Evolutionary conservation across 2,797 vertebrate genomes (phyloP).

Genomic region (Pseudochirops cupreus): DNA sequence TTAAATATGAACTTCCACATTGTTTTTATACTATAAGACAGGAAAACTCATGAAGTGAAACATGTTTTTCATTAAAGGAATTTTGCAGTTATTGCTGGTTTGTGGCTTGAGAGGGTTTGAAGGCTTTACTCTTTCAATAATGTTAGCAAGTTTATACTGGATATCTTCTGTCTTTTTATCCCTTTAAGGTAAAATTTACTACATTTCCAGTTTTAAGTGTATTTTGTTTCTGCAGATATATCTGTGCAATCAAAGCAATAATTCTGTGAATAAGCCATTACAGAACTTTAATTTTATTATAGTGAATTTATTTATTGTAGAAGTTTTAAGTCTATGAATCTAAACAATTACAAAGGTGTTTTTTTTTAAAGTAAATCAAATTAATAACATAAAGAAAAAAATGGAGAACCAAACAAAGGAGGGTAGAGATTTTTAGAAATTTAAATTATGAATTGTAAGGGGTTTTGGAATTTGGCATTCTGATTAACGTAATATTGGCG

Average conservation of each 20-base stretch:
- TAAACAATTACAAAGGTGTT: background rate
- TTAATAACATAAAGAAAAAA: background rate
- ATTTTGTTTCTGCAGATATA: background rate
- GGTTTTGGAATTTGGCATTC: background rate
- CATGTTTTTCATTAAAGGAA: background rate
- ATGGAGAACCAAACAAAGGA: background rate
- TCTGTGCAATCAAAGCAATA: background rate
- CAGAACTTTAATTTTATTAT: background rate
- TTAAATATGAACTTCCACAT: background rate
- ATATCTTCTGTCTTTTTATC: background rate
- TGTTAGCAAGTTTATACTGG: background rate
- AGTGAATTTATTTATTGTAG: background rate
- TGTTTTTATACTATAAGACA: background rate
- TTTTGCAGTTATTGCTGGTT: background rate
- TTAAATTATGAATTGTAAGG: background rate
- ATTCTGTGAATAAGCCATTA: constrained; percentile 12
- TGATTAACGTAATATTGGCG: background rate
- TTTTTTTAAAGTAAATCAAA: background rate
- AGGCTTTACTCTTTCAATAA: constrained; percentile 7
- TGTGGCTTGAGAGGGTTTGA: constrained; percentile 3
- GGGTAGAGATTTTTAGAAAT: constrained; percentile 6
- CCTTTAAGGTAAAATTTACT: constrained; percentile 6
- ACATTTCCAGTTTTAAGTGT: background rate
- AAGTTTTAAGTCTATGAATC: constrained; percentile 13
- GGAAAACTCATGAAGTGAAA: background rate